These are phyloP conservation scores for Lasaia peninsularis DNA, from an alignment of 1,140 invertebrate species.

Conservation along the genomic window DNA sequence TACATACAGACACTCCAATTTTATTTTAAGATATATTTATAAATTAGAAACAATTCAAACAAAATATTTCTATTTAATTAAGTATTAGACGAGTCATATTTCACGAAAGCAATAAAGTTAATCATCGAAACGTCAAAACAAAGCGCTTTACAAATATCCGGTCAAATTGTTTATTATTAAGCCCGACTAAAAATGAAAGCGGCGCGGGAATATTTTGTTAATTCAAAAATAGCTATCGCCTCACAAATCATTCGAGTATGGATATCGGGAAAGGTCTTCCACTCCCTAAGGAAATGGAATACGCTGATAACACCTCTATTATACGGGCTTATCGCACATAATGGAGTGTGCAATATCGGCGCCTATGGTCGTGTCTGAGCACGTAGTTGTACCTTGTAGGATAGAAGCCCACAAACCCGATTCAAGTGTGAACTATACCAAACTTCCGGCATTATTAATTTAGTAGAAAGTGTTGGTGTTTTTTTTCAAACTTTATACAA, in stretches of 20 bases:
- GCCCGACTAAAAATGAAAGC: constrained; percentile 59
- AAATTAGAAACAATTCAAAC: too few species aligned
- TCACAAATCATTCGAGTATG: constrained; percentile 52
- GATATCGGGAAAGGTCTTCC: constrained; percentile 30
- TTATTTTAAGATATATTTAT: too few species aligned
- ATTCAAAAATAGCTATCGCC: constrained; percentile 61
- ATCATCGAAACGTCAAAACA: constrained; percentile 52
- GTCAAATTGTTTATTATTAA: constrained; percentile 56
- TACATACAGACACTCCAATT: too few species aligned
- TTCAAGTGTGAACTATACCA: constrained; percentile 39
- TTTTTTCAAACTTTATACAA: constrained; percentile 32
- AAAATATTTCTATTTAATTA: not conserved
- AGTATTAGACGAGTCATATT: constrained; percentile 5
- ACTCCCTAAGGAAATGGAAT: constrained; percentile 3
- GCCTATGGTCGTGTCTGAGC: not conserved
- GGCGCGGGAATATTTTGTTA: constrained; percentile 52
- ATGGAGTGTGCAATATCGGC: constrained; percentile 3
- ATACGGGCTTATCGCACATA: constrained; percentile 1
- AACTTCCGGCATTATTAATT: constrained; percentile 48
- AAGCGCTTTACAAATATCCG: constrained; percentile 47
- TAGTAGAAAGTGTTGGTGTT: constrained; percentile 43
- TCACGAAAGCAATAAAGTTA: constrained; percentile 27
- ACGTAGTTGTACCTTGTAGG: constrained; percentile 20
- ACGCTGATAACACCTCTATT: constrained; percentile 12
- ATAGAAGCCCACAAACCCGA: constrained; percentile 64